Percentiles rank a stretch among this genome's conserved stretches.
Evolutionary conservation across 2,113 vertebrate species (phyloP).

Genomic region (Porphyrio hochstetteri): DNA sequence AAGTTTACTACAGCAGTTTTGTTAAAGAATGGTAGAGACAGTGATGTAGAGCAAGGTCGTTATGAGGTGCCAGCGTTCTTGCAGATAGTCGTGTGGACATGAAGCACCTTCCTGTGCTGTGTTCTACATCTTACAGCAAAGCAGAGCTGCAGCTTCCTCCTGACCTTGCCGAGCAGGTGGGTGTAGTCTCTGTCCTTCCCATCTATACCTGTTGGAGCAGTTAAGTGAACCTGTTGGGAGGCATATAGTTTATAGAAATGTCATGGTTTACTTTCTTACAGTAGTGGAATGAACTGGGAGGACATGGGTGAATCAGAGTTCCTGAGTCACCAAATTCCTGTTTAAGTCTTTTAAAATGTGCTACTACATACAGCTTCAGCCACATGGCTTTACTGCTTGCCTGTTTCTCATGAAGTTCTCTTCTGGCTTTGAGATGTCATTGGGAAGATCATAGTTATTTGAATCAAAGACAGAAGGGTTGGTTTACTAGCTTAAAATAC

Average conservation of each 20-base stretch:
- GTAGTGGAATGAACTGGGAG: background rate
- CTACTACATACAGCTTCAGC: background rate
- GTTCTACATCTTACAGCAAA: background rate
- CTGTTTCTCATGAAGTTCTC: background rate
- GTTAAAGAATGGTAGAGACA: background rate
- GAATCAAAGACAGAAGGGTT: background rate
- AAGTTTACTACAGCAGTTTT: background rate
- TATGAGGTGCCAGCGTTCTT: background rate
- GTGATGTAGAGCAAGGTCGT: background rate
- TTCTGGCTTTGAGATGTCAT: background rate
- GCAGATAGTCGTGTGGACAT: background rate
- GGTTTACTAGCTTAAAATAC: background rate
- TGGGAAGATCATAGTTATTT: background rate
- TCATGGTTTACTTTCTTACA: background rate
- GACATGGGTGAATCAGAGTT: background rate
- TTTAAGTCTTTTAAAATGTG: background rate
- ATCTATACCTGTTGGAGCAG: background rate
- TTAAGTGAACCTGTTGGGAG: background rate
- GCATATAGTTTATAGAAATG: background rate
- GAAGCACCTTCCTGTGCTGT: background rate
- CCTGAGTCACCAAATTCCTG: background rate
- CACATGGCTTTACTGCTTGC: background rate
- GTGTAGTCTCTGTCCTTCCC: background rate
- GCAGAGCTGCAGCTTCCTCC: background rate
- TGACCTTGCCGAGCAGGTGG: constrained; percentile 19